Evolutionary conservation across 1,140 invertebrate species (phyloP), one percentile per base, ranked within the genome.

Genomic region (Pantala flavescens): DNA sequence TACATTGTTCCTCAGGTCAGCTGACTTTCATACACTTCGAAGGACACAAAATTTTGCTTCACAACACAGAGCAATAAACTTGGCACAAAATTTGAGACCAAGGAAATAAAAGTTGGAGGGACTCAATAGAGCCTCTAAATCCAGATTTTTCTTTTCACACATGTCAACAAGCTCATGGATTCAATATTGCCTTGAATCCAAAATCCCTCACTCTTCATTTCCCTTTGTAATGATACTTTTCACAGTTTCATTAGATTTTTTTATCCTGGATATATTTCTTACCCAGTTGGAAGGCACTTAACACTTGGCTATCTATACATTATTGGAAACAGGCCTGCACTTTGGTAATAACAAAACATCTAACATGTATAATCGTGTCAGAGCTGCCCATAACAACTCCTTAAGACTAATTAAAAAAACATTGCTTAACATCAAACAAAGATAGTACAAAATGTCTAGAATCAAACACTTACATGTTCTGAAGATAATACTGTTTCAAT

Each of bases 1-100:
- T 36, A 36, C 28, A 36, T 36, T 42, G 71, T 74, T 74, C 75
- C 75, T 74, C 24, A 71, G 74, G 76, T 77, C 76, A 78, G 75
- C 75, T 76, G 77, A 78, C 76, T 55, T 74, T 43, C 49, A 74
- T 28, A 75, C 75, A 75, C 70, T 73, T 73, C 42, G 73, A 78
- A 74, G 76, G 73, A 77, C 76, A 75, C 76, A 75, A 77, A 76
- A 77, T 76, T 76, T 78, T 36, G 28, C 28, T 76, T 78, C 77
- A 78, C 77, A 78, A 78, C 77, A 78, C 77, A 77, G 76, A 78
- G 77, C 75, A 77, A 77, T 77, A 74, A 76, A 77, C 75, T 76
- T 77, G 77, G 77, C 76, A 78, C 76, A 76, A 78, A 78, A 76
- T 72, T 73, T 73, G 70, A 73, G 72, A 73, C 75, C 75, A 76